Evolutionary conservation across 2,888 invertebrate species (phyloP).

Genomic region (Dascillus cervinus): DNA sequence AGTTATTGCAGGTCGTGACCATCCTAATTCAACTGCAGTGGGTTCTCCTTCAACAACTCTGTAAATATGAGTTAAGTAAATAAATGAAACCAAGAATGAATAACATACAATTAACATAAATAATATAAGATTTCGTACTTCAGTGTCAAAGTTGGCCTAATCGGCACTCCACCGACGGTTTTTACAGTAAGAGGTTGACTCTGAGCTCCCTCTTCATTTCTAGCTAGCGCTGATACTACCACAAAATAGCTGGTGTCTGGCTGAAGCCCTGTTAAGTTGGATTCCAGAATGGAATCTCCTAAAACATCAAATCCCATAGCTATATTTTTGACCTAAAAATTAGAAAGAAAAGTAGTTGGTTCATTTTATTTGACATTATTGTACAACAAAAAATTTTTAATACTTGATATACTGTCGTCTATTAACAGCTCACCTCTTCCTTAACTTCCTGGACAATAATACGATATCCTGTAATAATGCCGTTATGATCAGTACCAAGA

Average conservation of each 20-base stretch:
- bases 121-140: conserved; percentile 50
- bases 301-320: conserved; percentile 79
- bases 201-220: conserved; percentile 93
- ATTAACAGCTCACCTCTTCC: conserved; percentile 68
- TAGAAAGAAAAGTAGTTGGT: too few species aligned
- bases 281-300: conserved; percentile 69
- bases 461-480: conserved; percentile 94
- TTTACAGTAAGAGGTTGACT: conserved; percentile 77
- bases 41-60: conserved; percentile 82
- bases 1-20: conserved; percentile 83
- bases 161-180: conserved; percentile 91
- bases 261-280: conserved; percentile 82
- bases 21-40: conserved; percentile 84
- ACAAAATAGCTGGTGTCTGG: conserved; percentile 93
- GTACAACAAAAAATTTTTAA: too few species aligned
- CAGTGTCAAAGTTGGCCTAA: conserved; percentile 70
- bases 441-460: conserved; percentile 89
- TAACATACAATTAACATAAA: neutral
- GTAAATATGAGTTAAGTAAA: conserved; percentile 22
- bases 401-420: conserved; percentile 57
- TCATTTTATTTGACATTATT: too few species aligned
- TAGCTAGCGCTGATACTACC: conserved; percentile 91
- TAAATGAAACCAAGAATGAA: neutral
- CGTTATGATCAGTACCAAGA: conserved; percentile 82
- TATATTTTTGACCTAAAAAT: conserved; percentile 58